phyloP scores from a whole-genome alignment of 53 echinoderm and acorn worm species.

The Mesocentrotus franciscanus region DNA sequence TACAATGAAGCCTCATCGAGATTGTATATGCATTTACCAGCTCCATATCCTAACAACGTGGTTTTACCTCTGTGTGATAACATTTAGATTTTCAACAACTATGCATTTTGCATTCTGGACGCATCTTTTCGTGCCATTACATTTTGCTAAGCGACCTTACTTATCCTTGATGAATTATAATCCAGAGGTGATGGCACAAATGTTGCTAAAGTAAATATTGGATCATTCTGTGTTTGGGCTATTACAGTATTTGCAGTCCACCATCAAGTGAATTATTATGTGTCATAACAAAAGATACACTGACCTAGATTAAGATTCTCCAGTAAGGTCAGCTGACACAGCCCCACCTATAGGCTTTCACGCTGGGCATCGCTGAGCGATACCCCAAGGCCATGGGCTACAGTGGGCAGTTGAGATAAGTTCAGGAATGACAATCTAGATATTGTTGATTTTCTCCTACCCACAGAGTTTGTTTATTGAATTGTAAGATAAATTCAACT shows the following conservation, averaged over 20 bases:
- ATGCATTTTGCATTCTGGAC: too few relatives aligned
- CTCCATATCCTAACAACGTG: too few relatives aligned
- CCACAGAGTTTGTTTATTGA: constrained; percentile 48
- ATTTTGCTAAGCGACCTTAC: too few relatives aligned
- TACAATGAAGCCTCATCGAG: too few relatives aligned
- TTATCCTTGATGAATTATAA: too few relatives aligned
- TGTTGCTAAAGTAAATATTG: too few relatives aligned
- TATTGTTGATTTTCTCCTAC: constrained; percentile 20
- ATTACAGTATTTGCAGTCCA: not conserved
- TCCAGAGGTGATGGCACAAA: too few relatives aligned
- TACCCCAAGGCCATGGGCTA: not conserved
- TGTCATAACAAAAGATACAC: constrained; percentile 40
- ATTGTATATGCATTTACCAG: too few relatives aligned
- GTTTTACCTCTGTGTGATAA: too few relatives aligned
- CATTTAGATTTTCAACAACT: too few relatives aligned
- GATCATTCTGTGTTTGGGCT: not conserved
- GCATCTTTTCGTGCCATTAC: too few relatives aligned
- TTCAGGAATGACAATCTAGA: not conserved
- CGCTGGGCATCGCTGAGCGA: constrained; percentile 2
- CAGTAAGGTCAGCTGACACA: not conserved
- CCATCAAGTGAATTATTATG: constrained; percentile 14
- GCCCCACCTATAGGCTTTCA: constrained; percentile 32
- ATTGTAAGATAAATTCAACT: constrained; percentile 28
- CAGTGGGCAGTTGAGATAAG: constrained; percentile 2
- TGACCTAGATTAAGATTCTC: constrained; percentile 32